Evolutionary conservation across 1,140 invertebrate species (phyloP), one percentile per base, ranked within the genome.

Genomic region (Drosophila pectinifera): DNA sequence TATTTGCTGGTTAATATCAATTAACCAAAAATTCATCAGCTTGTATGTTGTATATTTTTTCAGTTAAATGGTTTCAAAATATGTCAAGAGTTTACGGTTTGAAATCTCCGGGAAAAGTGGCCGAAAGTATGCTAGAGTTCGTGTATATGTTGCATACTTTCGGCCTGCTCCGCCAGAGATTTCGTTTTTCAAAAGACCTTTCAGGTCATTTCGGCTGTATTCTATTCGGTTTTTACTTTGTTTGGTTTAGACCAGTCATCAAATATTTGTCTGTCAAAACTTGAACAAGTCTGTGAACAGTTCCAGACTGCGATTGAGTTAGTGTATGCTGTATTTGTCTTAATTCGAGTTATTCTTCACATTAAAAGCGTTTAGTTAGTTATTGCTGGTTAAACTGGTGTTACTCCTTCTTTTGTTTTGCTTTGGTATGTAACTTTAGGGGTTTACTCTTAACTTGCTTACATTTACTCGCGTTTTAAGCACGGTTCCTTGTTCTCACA

Each of bases 351-450:
- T 73, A 36, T 38, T 55, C 39, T 75, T 59, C 63, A 77, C 73
- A 77, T 38, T 77, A 42, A 77, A 76, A 76, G 54, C 61, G 48
- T 41, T 75, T 61, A 59, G 18, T 69, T 55, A 38, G 10, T 54
- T 51, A 41, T 38, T 26, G 16, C 39, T 68, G 18, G 20, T 28
- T 51, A 46, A 2, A 36, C 26, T 26, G 62, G n/a, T 41, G 16
- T 45, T 31, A 20, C 13, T 42, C n/a, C n/a, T 46, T 11, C 20
- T 0, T 42, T 28, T 31, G 18, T 18, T 6, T 58, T 59, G 18
- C 51, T 57, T 31, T 36, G 28, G 28, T 14, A 31, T 31, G 31
- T 39, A 39, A 11, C n/a, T 39, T 46, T n/a, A 11, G 31, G 39
- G 34, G 18, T 38, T 68, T 70, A 48, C 16, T 14, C 46, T 18